Evolutionary conservation across 2,797 vertebrate species (phyloP).

Genomic region (Echeneis naucrates): DNA sequence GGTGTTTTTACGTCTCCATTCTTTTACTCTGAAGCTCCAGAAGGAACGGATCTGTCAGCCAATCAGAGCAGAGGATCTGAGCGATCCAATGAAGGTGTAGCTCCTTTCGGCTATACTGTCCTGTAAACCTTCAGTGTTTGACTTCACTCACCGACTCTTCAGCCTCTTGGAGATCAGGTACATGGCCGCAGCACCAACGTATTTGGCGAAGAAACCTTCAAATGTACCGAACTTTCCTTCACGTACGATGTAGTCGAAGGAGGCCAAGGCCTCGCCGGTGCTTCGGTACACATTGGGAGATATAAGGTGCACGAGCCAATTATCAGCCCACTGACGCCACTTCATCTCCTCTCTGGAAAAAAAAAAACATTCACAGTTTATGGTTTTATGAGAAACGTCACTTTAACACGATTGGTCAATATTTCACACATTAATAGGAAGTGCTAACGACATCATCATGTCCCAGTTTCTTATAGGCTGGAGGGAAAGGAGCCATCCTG

Average conservation of each 20-base stretch:
- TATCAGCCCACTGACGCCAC: constrained; percentile 95
- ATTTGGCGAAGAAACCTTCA: constrained; percentile 95
- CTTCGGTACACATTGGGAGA: constrained; percentile 98
- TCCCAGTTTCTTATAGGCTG: too few relatives aligned
- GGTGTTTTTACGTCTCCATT: too few relatives aligned
- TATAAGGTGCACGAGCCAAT: constrained; percentile 97
- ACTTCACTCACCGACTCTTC: constrained; percentile 89
- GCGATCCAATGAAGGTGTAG: too few relatives aligned
- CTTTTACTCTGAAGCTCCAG: too few relatives aligned
- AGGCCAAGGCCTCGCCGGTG: constrained; percentile 89
- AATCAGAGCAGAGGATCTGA: too few relatives aligned
- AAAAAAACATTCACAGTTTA: not conserved
- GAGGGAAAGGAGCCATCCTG: too few relatives aligned
- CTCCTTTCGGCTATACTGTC: too few relatives aligned
- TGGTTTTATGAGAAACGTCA: too few relatives aligned
- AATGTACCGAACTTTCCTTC: constrained; percentile 93
- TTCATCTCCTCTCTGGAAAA: constrained; percentile 93
- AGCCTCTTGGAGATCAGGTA: constrained; percentile 93
- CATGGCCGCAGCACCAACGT: constrained; percentile 95
- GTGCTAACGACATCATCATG: too few relatives aligned
- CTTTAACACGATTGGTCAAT: too few relatives aligned
- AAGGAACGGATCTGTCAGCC: too few relatives aligned
- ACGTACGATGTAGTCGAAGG: constrained; percentile 97
- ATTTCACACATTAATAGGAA: too few relatives aligned
- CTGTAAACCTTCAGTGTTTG: not conserved